Percentiles rank a stretch among this genome's conserved stretches.
These are phyloP conservation scores for Atta colombica DNA, from an alignment of 1,140 invertebrate genomes.

Conservation along the genomic window DNA sequence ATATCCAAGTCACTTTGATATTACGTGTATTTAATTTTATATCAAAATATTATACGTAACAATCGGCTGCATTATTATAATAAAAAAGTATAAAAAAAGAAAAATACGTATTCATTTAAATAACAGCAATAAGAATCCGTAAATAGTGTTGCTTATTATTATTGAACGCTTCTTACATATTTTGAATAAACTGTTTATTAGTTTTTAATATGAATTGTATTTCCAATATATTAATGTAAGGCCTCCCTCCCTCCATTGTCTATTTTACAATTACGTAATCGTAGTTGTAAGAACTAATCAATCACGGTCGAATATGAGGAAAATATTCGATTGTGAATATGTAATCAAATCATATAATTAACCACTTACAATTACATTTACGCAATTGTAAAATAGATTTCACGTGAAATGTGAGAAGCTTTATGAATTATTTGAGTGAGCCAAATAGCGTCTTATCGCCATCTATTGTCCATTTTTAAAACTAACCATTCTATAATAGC, in stretches of 20 bases:
- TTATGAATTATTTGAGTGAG: background rate
- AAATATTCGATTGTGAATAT: too few relatives aligned
- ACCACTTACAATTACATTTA: too few relatives aligned
- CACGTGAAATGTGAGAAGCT: too few relatives aligned
- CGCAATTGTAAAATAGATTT: too few relatives aligned
- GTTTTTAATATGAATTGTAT: background rate
- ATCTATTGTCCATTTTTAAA: conserved; percentile 11
- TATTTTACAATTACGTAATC: background rate
- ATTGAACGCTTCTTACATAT: background rate
- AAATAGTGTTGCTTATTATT: background rate
- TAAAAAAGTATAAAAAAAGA: background rate
- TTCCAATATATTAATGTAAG: background rate
- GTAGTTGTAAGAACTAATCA: background rate
- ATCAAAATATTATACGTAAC: background rate
- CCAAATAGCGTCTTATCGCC: conserved; percentile 20
- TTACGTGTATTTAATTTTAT: background rate
- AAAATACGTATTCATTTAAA: background rate
- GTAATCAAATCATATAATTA: too few relatives aligned
- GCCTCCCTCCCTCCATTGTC: background rate
- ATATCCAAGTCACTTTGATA: background rate
- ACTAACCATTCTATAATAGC: background rate
- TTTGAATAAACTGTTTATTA: conserved; percentile 14
- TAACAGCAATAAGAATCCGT: background rate
- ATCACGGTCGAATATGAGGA: too few relatives aligned
- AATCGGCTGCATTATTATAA: too few relatives aligned